Conservation (phyloP, 2,113 vertebrate genomes). For the human region DNA sequence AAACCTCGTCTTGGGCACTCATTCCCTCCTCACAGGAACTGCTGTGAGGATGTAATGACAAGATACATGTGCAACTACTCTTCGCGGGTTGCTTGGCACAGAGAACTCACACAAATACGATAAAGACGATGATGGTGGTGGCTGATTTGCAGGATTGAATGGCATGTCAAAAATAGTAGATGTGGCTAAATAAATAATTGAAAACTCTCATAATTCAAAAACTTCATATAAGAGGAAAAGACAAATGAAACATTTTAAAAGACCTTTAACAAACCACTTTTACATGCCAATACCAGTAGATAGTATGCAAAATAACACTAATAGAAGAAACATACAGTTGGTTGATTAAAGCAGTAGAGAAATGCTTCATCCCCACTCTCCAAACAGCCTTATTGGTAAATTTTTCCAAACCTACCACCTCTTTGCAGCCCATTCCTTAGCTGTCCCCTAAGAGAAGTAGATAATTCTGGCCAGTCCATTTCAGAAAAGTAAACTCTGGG, state of each 20-base stretch:
- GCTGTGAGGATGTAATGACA: rapidly evolving
- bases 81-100: rapidly evolving
- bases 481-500: background rate
- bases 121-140: rapidly evolving
- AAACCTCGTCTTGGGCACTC: rapidly evolving
- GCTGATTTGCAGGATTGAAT: rapidly evolving
- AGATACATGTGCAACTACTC: rapidly evolving
- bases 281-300: background rate
- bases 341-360: background rate
- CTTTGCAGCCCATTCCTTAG: background rate
- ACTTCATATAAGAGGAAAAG: background rate
- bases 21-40: background rate
- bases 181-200: background rate
- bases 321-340: rapidly evolving
- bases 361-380: rapidly evolving
- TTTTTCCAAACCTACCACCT: rapidly evolving
- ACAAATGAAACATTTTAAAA: background rate
- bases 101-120: rapidly evolving
- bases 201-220: background rate
- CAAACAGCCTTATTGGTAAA: rapidly evolving
- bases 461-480: background rate
- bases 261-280: background rate
- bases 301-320: background rate
- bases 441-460: background rate
- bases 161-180: background rate